Conservation (phyloP, 2,888 invertebrate species). For the Thereva nobilitata region DNA sequence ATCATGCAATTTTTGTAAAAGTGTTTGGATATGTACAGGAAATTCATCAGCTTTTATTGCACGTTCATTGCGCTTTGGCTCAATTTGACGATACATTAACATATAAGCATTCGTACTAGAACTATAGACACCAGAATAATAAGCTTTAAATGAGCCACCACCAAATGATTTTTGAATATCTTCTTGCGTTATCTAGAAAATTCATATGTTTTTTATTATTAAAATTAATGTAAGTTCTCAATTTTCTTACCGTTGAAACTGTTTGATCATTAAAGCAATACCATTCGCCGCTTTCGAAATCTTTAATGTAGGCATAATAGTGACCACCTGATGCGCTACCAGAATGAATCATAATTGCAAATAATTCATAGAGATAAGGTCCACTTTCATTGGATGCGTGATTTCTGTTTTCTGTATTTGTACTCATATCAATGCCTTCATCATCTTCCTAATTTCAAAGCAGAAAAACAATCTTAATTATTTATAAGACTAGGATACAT, state of each 20-base stretch:
- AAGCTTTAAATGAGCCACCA: constrained; percentile 71
- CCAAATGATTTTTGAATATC: constrained; percentile 85
- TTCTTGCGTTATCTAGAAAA: constrained; percentile 70
- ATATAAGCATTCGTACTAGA: constrained; percentile 88
- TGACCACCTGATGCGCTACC: constrained; percentile 90
- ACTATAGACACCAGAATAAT: constrained; percentile 75
- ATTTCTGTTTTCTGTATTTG: constrained; percentile 54
- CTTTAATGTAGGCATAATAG: constrained; percentile 90
- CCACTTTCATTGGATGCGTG: constrained; percentile 58
- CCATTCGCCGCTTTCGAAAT: constrained; percentile 75
- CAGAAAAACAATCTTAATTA: constrained; percentile 45
- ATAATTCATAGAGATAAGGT: constrained; percentile 81
- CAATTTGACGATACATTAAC: constrained; percentile 84
- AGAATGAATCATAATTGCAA: constrained; percentile 90
- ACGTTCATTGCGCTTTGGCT: constrained; percentile 65
- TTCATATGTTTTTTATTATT: constrained; percentile 1
- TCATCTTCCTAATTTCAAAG: constrained; percentile 65
- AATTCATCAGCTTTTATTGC: constrained; percentile 71
- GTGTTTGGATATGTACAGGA: constrained; percentile 71
- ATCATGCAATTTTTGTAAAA: constrained; percentile 67
- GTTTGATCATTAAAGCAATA: constrained; percentile 87
- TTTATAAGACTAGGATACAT: background rate
- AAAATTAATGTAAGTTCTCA: background rate
- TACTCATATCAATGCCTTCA: constrained; percentile 70
- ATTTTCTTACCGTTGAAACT: constrained; percentile 67